Conservation (phyloP, 2,113 vertebrate genomes). For the Phodopus roborovskii region DNA sequence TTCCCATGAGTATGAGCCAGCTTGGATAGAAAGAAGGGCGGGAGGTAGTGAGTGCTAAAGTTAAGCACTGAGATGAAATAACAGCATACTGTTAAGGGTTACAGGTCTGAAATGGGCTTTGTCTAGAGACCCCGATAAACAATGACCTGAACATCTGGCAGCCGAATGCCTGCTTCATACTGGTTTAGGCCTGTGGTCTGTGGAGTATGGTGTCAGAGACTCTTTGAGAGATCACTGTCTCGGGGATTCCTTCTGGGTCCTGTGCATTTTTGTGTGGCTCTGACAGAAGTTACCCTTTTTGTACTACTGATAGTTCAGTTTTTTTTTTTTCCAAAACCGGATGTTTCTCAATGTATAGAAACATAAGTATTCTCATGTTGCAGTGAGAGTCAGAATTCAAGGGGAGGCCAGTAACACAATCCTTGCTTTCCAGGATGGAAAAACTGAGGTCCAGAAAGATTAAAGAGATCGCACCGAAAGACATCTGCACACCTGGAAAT, state of each 20-base stretch:
- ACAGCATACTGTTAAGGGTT: constrained; percentile 48
- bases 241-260: neutral
- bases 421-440: constrained; percentile 76
- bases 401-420: constrained; percentile 64
- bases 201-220: neutral
- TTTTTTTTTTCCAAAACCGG: neutral
- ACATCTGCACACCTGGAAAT: constrained; percentile 52
- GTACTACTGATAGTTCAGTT: constrained; percentile 44
- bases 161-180: constrained; percentile 32
- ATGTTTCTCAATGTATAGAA: constrained; percentile 49
- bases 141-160: constrained; percentile 47
- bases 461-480: constrained; percentile 65
- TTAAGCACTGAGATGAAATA: constrained; percentile 61
- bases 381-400: constrained; percentile 65
- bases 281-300: constrained; percentile 45
- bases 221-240: constrained; percentile 9
- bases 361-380: constrained; percentile 51
- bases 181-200: neutral
- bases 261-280: constrained; percentile 35
- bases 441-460: constrained; percentile 69
- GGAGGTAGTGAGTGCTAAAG: constrained; percentile 46
- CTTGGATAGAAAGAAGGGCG: neutral
- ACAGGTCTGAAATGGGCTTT: constrained; percentile 8
- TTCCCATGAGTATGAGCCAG: neutral
- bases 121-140: constrained; percentile 28